These are phyloP conservation scores for Phalera bucephala DNA, from an alignment of 2,888 invertebrate species.

Conservation along the genomic window DNA sequence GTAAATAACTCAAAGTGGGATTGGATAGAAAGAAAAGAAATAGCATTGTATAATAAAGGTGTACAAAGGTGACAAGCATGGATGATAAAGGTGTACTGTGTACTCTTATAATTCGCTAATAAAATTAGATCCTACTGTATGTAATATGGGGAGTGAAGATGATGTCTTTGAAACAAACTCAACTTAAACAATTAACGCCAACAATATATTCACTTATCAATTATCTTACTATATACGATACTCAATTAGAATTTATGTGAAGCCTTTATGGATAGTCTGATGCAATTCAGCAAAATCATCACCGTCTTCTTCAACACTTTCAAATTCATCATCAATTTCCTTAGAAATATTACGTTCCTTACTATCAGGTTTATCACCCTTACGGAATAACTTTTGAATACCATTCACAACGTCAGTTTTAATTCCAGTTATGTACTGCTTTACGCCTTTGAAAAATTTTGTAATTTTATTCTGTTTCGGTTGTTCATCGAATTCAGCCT, in stretches of 20 bases:
- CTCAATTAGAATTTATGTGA: no score
- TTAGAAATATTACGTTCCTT: no score
- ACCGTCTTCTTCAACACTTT: neutral
- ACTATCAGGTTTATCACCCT: conserved; percentile 4
- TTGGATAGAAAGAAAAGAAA: no score
- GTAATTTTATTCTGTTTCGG: conserved; percentile 15
- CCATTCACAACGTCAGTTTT: conserved; percentile 42
- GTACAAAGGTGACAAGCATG: no score
- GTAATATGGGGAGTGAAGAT: no score
- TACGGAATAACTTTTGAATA: conserved; percentile 40
- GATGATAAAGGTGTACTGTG: no score
- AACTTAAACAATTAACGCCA: neutral
- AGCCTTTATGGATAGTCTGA: neutral
- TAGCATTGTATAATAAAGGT: no score
- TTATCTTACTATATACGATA: no score
- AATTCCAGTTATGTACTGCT: conserved; percentile 38
- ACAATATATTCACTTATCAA: neutral
- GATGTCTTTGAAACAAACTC: no score
- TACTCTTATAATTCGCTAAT: no score
- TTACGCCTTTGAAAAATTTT: conserved; percentile 35
- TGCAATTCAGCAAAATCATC: conserved; percentile 2
- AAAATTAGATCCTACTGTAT: no score
- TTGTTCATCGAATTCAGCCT: conserved; percentile 40
- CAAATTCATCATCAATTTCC: conserved; percentile 3
- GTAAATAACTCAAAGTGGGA: no score